A percentile compares a stretch with the other conserved stretches of the same genome.
phyloP scores from a whole-genome alignment of 2,113 vertebrate species.

The Rhadina sibilatrix region DNA sequence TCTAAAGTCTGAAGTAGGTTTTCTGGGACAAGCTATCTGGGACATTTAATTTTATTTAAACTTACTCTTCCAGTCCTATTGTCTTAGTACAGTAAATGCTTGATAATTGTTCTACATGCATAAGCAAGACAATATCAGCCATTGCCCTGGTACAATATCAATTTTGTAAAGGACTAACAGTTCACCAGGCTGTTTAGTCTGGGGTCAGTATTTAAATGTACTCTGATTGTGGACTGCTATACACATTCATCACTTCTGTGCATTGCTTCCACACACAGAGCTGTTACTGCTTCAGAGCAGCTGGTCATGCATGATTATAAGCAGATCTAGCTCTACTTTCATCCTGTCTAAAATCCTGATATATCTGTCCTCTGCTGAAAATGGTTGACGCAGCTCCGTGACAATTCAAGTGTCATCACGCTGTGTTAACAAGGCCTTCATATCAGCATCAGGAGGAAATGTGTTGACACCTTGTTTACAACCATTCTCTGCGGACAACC shows the following conservation, averaged over 20 bases:
- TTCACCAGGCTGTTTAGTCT: background rate
- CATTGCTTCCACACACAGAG: background rate
- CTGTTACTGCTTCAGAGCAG: background rate
- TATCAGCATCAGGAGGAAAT: background rate
- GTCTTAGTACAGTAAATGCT: background rate
- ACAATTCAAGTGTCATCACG: slow-evolving; percentile 20
- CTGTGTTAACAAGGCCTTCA: background rate
- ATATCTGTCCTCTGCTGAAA: slow-evolving; percentile 29
- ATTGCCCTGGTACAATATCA: background rate
- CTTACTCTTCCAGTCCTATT: background rate
- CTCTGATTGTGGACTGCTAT: background rate
- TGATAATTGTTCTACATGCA: background rate
- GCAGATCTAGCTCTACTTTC: slow-evolving; percentile 20
- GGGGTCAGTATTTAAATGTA: background rate
- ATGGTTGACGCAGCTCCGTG: background rate
- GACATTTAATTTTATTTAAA: background rate
- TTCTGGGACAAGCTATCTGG: slow-evolving; percentile 39
- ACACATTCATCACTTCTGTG: background rate
- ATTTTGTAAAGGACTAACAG: background rate
- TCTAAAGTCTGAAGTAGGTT: background rate
- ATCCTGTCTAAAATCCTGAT: slow-evolving; percentile 8
- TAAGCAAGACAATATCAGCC: background rate
- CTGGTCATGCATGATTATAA: slow-evolving; percentile 38
- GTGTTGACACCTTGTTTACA: slow-evolving; percentile 47
- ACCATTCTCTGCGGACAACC: background rate